A percentile compares a stretch with the other conserved stretches of the same genome.
Evolutionary conservation across 2,113 vertebrate genomes (phyloP).

Genomic region (western clawed frog (Xenopus tropicalis)): DNA sequence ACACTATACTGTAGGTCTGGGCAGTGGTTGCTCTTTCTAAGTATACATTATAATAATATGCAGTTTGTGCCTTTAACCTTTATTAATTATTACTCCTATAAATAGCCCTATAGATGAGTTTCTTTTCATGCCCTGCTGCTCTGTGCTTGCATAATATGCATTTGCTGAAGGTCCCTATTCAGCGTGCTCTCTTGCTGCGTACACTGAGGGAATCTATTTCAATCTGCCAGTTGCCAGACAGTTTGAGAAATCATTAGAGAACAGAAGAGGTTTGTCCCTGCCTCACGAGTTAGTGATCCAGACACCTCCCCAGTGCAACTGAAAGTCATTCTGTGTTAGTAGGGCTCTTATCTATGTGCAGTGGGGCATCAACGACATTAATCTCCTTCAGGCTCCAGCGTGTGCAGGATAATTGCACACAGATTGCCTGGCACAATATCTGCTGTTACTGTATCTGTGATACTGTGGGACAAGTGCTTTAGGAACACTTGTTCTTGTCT

Average conservation of each 20-base stretch:
- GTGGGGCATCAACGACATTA: conserved; percentile 16
- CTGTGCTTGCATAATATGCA: not conserved
- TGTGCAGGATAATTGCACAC: conserved; percentile 9
- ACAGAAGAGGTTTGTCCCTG: conserved; percentile 6
- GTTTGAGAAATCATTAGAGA: conserved; percentile 1
- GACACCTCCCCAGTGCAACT: not conserved
- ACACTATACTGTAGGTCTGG: no score
- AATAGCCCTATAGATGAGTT: no score
- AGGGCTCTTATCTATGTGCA: conserved; percentile 30
- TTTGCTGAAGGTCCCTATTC: not conserved
- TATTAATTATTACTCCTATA: no score
- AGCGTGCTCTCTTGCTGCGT: not conserved
- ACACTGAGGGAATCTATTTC: not conserved
- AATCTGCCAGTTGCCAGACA: not conserved
- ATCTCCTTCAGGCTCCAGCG: conserved; percentile 1
- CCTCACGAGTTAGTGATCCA: conserved; percentile 6
- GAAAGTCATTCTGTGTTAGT: conserved; percentile 13
- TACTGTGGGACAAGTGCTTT: not conserved
- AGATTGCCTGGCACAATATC: conserved; percentile 7
- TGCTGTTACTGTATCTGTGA: not conserved
- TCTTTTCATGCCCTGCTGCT: no score
- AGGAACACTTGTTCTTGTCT: conserved; percentile 10
- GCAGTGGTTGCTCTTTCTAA: no score
- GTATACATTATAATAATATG: no score
- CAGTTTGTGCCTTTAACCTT: no score